Evolutionary conservation across 2,113 vertebrate genomes (phyloP).

Genomic region (Hystrix brachyura): DNA sequence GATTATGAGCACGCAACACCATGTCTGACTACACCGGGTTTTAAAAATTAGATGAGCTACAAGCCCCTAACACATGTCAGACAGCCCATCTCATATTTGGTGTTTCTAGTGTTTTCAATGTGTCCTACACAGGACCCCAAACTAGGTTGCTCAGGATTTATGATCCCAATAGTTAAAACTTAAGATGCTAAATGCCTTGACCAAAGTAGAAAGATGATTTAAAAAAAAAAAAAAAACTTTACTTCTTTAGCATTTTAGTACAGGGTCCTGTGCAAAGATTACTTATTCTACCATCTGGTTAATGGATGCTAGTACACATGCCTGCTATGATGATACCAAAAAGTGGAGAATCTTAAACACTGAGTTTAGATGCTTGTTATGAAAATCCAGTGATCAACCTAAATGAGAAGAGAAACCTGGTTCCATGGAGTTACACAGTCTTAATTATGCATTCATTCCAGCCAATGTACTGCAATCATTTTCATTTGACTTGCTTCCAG

Average conservation of each 20-base stretch:
- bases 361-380: constrained; percentile 72
- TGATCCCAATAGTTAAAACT: constrained; percentile 51
- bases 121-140: not conserved
- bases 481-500: constrained; percentile 67
- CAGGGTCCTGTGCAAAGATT: constrained; percentile 44
- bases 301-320: constrained; percentile 67
- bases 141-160: not conserved
- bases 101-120: not conserved
- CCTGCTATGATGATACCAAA: constrained; percentile 57
- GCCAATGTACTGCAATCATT: constrained; percentile 68
- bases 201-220: constrained; percentile 20
- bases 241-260: constrained; percentile 59
- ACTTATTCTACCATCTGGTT: constrained; percentile 73
- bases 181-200: constrained; percentile 11
- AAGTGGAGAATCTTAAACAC: constrained; percentile 22
- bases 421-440: constrained; percentile 50
- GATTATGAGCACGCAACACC: not conserved
- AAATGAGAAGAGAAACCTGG: constrained; percentile 71
- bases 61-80: constrained; percentile 42
- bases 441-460: constrained; percentile 78
- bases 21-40: not conserved
- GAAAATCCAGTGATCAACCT: constrained; percentile 74
- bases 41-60: not conserved
- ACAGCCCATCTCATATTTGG: not conserved
- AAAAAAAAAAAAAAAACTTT: not conserved